Conservation (phyloP, 2,888 invertebrate genomes). For the Campoplex capitator region DNA sequence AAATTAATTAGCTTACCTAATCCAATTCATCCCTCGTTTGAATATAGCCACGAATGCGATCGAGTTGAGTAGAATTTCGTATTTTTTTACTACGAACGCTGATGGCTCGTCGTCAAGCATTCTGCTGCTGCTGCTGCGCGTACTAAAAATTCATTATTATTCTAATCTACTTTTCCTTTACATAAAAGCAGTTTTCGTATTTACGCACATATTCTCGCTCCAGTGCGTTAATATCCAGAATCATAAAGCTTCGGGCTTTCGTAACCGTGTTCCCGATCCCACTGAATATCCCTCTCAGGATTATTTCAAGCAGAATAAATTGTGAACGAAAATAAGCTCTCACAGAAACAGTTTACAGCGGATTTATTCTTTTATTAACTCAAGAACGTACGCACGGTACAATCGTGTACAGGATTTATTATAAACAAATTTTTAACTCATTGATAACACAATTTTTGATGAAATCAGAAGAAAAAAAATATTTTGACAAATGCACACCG, state of each 20-base stretch:
- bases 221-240: neutral
- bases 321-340: constrained; percentile 6
- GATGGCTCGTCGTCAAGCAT: neutral
- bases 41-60: constrained; percentile 13
- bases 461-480: neutral
- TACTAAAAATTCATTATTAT: neutral
- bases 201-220: constrained; percentile 1
- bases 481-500: neutral
- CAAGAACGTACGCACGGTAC: neutral
- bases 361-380: neutral
- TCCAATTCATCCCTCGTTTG: constrained; percentile 6
- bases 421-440: neutral
- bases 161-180: neutral
- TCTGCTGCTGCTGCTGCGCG: neutral
- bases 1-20: neutral
- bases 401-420: neutral
- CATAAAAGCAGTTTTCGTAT: constrained; percentile 1
- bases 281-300: constrained; percentile 4
- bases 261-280: constrained; percentile 24
- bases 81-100: neutral
- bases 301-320: constrained; percentile 31
- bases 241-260: constrained; percentile 19
- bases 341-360: neutral
- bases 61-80: neutral
- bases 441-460: neutral